phyloP scores from a whole-genome alignment of 2,797 vertebrate species.

The Megalops cyprinoides region DNA sequence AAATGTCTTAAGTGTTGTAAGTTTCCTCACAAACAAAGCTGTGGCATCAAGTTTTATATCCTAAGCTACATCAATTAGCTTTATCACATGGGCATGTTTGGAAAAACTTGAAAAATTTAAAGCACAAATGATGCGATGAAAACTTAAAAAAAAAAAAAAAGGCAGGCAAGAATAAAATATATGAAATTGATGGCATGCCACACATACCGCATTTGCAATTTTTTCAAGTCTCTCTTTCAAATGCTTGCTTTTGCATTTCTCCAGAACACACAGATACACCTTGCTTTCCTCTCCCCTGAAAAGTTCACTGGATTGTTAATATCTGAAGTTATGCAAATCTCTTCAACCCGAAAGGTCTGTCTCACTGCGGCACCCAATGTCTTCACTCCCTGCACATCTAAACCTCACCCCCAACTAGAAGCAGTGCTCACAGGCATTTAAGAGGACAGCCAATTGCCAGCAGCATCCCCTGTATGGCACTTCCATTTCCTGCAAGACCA shows the following conservation, averaged over 20 bases:
- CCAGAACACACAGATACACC: not conserved
- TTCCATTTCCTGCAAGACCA: slow-evolving; percentile 39
- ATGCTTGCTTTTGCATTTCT: slow-evolving; percentile 3
- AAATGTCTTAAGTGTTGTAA: not conserved
- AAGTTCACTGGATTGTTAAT: not conserved
- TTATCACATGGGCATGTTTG: slow-evolving; percentile 13
- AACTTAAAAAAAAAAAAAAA: slow-evolving; percentile 7
- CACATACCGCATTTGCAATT: slow-evolving; percentile 14
- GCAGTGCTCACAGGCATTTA: slow-evolving; percentile 41
- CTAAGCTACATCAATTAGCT: slow-evolving; percentile 15
- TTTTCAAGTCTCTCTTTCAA: slow-evolving; percentile 8
- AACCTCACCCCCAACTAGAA: slow-evolving; percentile 40
- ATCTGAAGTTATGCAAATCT: not conserved
- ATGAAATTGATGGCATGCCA: slow-evolving; percentile 9
- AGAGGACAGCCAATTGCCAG: slow-evolving; percentile 49
- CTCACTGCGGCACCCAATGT: not conserved
- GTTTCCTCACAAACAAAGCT: slow-evolving; percentile 33
- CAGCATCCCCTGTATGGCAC: slow-evolving; percentile 10
- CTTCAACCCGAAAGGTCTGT: slow-evolving; percentile 11
- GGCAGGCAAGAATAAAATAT: not conserved
- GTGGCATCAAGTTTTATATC: slow-evolving; percentile 33
- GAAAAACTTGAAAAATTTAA: not conserved
- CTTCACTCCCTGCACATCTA: slow-evolving; percentile 27
- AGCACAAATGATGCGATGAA: slow-evolving; percentile 18
- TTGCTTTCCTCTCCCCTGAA: not conserved